Conservation (phyloP, 2,888 invertebrate genomes). For the Subacronicta megacephala region DNA sequence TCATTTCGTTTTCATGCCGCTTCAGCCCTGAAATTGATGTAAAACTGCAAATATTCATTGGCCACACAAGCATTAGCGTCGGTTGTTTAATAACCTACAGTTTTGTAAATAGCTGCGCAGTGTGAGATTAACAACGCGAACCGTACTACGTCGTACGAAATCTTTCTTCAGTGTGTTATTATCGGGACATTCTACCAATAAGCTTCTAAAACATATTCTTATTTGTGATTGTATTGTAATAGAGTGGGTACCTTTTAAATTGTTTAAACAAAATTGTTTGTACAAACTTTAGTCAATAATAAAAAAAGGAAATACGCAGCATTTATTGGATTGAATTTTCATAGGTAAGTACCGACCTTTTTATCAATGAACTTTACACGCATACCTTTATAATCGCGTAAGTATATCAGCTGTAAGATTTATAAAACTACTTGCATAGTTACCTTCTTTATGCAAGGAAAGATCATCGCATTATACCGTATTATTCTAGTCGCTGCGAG, state of each 20-base stretch:
- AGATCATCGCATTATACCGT: too few relatives aligned
- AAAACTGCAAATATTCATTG: conserved; percentile 41
- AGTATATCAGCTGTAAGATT: too few relatives aligned
- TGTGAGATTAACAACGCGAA: conserved; percentile 33
- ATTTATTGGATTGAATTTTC: background rate
- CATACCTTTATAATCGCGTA: too few relatives aligned
- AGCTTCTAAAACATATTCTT: too few relatives aligned
- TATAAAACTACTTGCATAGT: too few relatives aligned
- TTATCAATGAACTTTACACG: background rate
- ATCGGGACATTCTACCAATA: too few relatives aligned
- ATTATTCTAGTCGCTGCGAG: too few relatives aligned
- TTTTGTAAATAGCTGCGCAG: conserved; percentile 44
- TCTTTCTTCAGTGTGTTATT: background rate
- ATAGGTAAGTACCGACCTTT: background rate
- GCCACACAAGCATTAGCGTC: conserved; percentile 27
- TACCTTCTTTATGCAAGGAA: too few relatives aligned
- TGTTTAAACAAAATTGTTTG: too few relatives aligned
- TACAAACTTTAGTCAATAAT: too few relatives aligned
- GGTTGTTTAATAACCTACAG: conserved; percentile 44
- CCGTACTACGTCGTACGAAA: conserved; percentile 17
- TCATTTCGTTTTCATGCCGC: conserved; percentile 2
- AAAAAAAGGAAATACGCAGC: background rate
- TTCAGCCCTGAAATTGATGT: conserved; percentile 52
- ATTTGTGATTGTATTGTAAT: too few relatives aligned
- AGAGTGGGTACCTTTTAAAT: too few relatives aligned